Conservation (phyloP, 2,888 invertebrate genomes). For the Selenia dentaria region DNA sequence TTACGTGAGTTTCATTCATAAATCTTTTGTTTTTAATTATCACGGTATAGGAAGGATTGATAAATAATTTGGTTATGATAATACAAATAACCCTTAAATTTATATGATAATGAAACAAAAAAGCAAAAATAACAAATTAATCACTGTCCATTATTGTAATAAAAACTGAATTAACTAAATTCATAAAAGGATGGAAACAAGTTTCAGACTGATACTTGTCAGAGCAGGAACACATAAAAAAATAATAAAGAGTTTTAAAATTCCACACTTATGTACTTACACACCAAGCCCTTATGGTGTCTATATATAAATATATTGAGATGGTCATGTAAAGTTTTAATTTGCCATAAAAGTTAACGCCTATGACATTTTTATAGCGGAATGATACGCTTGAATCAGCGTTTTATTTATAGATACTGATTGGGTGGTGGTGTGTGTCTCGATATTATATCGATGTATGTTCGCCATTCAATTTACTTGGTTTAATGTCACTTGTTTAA, state of each 20-base stretch:
- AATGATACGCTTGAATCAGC: constrained; percentile 22
- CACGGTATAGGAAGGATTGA: too few relatives aligned
- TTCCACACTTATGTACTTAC: not conserved
- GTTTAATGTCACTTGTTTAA: too few relatives aligned
- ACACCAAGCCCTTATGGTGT: not conserved
- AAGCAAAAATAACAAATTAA: too few relatives aligned
- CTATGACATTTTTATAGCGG: constrained; percentile 16
- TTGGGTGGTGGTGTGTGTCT: constrained; percentile 19
- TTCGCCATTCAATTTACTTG: too few relatives aligned
- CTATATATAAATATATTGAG: constrained; percentile 9
- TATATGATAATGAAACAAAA: too few relatives aligned
- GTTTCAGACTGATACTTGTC: not conserved
- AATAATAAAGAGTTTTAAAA: not conserved
- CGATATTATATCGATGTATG: constrained; percentile 40
- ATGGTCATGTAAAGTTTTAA: constrained; percentile 16
- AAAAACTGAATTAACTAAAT: not conserved
- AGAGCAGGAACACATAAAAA: not conserved
- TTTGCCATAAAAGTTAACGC: constrained; percentile 24
- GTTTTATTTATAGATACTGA: constrained; percentile 37
- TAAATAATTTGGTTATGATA: too few relatives aligned
- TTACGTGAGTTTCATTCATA: too few relatives aligned
- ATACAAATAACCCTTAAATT: too few relatives aligned
- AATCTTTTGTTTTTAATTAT: too few relatives aligned
- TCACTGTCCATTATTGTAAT: too few relatives aligned
- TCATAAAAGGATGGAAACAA: not conserved